These are phyloP conservation scores for Ferdinandea cuprea DNA, from an alignment of 2,888 invertebrate species.

Conservation along the genomic window DNA sequence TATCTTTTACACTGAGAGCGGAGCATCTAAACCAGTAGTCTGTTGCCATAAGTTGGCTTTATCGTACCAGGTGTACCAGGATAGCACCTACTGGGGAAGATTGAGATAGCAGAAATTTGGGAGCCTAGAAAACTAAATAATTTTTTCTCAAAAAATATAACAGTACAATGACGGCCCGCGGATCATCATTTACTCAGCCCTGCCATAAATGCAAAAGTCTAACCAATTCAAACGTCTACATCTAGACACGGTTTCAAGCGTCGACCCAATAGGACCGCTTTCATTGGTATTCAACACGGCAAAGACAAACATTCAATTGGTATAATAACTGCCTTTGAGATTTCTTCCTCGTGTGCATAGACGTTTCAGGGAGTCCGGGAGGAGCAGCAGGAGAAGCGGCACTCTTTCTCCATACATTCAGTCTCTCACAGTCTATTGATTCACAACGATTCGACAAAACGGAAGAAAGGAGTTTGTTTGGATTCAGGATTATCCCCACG, in stretches of 20 bases:
- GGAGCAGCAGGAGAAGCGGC: constrained; percentile 21
- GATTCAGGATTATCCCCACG: constrained; percentile 66
- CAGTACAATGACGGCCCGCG: not conserved
- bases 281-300: constrained; percentile 74
- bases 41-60: too few relatives aligned
- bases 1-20: constrained; percentile 11
- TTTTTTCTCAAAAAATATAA: not conserved
- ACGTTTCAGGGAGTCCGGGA: not conserved
- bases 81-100: too few relatives aligned
- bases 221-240: constrained; percentile 43
- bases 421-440: constrained; percentile 62
- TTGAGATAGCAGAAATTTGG: too few relatives aligned
- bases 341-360: constrained; percentile 49
- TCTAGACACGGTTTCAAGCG: constrained; percentile 33
- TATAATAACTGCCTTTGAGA: constrained; percentile 73
- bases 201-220: constrained; percentile 4
- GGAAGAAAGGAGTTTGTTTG: constrained; percentile 68
- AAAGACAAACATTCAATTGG: constrained; percentile 73
- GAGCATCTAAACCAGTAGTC: too few relatives aligned
- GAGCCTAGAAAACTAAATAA: too few relatives aligned
- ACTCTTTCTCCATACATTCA: not conserved
- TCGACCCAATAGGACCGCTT: constrained; percentile 37
- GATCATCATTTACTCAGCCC: constrained; percentile 10
- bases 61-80: too few relatives aligned
- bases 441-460: constrained; percentile 48